These are phyloP conservation scores for Philaethria dido DNA, from an alignment of 2,888 invertebrate species.

Conservation along the genomic window DNA sequence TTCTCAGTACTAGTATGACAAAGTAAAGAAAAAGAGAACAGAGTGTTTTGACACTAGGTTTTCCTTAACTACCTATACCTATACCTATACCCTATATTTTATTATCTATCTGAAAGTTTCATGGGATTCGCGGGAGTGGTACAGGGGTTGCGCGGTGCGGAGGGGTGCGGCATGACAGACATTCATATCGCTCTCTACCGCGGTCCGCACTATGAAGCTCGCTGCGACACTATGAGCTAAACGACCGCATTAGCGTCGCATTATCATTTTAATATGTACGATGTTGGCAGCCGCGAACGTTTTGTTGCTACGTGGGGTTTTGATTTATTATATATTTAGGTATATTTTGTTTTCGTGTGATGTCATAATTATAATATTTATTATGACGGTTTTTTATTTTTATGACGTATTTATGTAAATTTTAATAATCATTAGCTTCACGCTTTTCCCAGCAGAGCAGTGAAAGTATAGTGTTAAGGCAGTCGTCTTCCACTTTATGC, in stretches of 20 bases:
- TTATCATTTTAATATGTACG: slow-evolving; percentile 28
- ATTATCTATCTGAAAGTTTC: background rate
- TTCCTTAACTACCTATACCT: too few relatives aligned
- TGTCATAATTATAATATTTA: background rate
- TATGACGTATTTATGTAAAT: too few relatives aligned
- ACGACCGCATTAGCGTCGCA: slow-evolving; percentile 33
- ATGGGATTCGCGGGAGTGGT: background rate
- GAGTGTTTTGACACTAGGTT: too few relatives aligned
- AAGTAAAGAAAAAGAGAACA: too few relatives aligned
- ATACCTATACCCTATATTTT: too few relatives aligned
- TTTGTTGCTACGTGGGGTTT: background rate
- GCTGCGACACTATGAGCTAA: slow-evolving; percentile 14
- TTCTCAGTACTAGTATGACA: too few relatives aligned
- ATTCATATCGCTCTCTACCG: slow-evolving; percentile 34
- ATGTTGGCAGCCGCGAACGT: background rate
- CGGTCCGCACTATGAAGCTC: too few relatives aligned
- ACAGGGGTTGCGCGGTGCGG: background rate
- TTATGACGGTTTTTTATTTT: too few relatives aligned
- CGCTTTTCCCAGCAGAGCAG: too few relatives aligned
- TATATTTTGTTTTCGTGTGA: background rate
- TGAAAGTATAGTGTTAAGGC: too few relatives aligned
- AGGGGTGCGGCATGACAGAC: slow-evolving; percentile 20
- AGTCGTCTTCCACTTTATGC: too few relatives aligned
- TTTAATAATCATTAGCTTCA: too few relatives aligned
- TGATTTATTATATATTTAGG: background rate